Percentiles rank a stretch among this genome's conserved stretches.
phyloP scores from a whole-genome alignment of 2,113 vertebrate genomes.

The Dicerorhinus sumatrensis region DNA sequence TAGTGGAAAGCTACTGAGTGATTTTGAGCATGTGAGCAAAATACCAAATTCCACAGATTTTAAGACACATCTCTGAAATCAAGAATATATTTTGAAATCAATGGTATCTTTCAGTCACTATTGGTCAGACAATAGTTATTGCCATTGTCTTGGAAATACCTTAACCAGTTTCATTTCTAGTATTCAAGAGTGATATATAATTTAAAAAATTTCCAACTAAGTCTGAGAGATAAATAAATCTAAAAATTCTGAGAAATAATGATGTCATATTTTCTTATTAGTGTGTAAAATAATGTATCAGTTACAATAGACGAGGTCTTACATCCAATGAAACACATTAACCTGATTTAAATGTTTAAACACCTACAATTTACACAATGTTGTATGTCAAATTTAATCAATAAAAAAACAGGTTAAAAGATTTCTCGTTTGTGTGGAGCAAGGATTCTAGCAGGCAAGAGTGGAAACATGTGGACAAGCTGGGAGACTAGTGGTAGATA shows the following conservation, averaged over 20 bases:
- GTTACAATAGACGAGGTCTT: background rate
- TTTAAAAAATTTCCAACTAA: background rate
- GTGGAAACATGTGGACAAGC: background rate
- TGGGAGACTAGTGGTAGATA: background rate
- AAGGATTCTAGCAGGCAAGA: background rate
- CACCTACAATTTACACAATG: background rate
- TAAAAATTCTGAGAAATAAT: background rate
- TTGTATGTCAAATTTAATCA: background rate
- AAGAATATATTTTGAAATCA: background rate
- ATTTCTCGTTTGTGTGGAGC: background rate
- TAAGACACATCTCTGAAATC: background rate
- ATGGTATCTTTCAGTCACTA: background rate
- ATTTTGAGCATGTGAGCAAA: background rate
- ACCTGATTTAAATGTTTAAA: background rate
- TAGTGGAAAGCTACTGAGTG: background rate
- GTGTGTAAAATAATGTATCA: background rate
- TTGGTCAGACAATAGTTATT: background rate
- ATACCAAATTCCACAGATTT: background rate
- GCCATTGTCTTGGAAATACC: background rate
- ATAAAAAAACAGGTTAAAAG: background rate
- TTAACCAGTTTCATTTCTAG: background rate
- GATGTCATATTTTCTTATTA: background rate
- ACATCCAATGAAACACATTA: background rate
- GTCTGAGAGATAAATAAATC: background rate
- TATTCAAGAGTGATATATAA: background rate